These are phyloP conservation scores for Xylocampa areola DNA, from an alignment of 2,888 invertebrate species.

Conservation along the genomic window DNA sequence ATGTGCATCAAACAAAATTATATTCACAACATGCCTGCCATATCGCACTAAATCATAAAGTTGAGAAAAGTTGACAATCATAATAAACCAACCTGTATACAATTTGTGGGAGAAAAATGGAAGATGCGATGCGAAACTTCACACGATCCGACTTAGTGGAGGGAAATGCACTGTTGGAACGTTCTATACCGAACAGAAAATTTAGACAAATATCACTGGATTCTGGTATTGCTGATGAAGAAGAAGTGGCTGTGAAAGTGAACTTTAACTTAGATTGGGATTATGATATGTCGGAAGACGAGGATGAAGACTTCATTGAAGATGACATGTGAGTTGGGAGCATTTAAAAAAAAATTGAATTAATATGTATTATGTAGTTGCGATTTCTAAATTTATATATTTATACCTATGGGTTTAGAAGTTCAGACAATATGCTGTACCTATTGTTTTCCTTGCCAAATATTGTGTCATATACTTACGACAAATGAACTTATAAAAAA, in stretches of 20 bases:
- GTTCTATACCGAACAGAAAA: slow-evolving; percentile 43
- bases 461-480: too few species aligned
- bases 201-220: slow-evolving; percentile 66
- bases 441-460: too few species aligned
- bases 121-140: slow-evolving; percentile 61
- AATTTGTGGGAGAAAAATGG: slow-evolving; percentile 61
- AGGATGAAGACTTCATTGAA: slow-evolving; percentile 60
- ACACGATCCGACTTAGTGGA: slow-evolving; percentile 62
- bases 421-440: too few species aligned
- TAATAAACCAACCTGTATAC: slow-evolving; percentile 64
- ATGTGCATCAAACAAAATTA: too few species aligned
- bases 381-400: not conserved
- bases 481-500: too few species aligned
- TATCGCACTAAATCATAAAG: not conserved
- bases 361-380: slow-evolving; percentile 5
- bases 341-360: too few species aligned
- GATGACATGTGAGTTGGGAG: slow-evolving; percentile 29
- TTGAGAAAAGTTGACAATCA: slow-evolving; percentile 20
- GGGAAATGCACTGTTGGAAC: slow-evolving; percentile 50
- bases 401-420: too few species aligned
- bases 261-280: slow-evolving; percentile 62
- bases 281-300: slow-evolving; percentile 69
- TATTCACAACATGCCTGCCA: not conserved
- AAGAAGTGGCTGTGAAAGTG: slow-evolving; percentile 48
- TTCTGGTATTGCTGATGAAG: slow-evolving; percentile 70